Percentiles rank a stretch among this genome's conserved stretches.
Evolutionary conservation across 2,113 vertebrate genomes (phyloP).

Genomic region (Albula glossodonta): DNA sequence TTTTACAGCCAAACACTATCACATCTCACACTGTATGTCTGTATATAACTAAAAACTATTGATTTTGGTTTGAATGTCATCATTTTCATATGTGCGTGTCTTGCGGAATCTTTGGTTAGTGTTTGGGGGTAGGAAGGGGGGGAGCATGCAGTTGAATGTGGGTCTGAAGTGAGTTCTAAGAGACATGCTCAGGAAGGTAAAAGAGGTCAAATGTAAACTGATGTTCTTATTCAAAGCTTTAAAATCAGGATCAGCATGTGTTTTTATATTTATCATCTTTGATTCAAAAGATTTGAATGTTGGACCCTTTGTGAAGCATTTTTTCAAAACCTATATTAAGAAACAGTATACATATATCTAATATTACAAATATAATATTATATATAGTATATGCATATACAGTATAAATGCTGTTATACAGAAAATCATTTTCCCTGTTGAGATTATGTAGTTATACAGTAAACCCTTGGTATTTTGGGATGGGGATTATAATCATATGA

Average conservation of each 20-base stretch:
- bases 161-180: not conserved
- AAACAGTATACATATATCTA: too few species aligned
- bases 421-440: too few species aligned
- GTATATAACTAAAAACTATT: not conserved
- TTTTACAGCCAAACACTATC: not conserved
- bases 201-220: not conserved
- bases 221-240: not conserved
- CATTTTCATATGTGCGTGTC: not conserved
- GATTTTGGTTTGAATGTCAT: not conserved
- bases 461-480: too few species aligned
- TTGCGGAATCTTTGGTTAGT: too few species aligned
- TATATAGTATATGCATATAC: too few species aligned
- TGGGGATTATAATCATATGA: too few species aligned
- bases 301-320: not conserved
- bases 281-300: not conserved
- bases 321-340: not conserved
- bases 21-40: not conserved
- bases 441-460: too few species aligned
- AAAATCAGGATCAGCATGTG: not conserved
- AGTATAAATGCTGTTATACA: too few species aligned
- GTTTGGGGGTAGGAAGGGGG: not conserved
- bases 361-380: too few species aligned
- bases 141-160: not conserved
- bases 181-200: not conserved
- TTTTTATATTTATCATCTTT: not conserved